Evolutionary conservation across 2,888 invertebrate genomes (phyloP).

Genomic region (Apantesis nais): DNA sequence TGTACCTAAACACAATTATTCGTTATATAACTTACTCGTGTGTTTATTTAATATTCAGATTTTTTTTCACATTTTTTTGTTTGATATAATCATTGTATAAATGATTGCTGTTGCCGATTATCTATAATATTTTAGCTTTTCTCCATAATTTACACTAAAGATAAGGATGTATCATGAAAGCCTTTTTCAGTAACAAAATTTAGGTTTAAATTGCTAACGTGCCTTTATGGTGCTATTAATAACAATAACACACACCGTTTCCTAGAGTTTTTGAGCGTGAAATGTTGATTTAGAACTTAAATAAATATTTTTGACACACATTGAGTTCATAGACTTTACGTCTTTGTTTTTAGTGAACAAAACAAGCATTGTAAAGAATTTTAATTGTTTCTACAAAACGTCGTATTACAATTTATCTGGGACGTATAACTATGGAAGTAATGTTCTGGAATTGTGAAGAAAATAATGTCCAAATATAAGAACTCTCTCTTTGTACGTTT

Average conservation of each 20-base stretch:
- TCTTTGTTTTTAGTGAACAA: constrained; percentile 45
- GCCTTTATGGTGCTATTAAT: constrained; percentile 11
- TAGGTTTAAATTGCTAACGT: constrained; percentile 9
- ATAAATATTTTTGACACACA: constrained; percentile 46
- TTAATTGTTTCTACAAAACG: constrained; percentile 42
- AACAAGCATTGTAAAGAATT: constrained; percentile 44
- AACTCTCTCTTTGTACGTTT: constrained; percentile 35
- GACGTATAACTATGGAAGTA: constrained; percentile 33
- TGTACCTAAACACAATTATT: not conserved
- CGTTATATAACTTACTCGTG: not conserved
- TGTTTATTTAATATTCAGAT: not conserved
- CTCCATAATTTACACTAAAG: not conserved
- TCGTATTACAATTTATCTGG: constrained; percentile 37
- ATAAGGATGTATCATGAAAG: constrained; percentile 10
- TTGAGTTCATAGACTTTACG: constrained; percentile 43
- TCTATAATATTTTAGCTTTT: not conserved
- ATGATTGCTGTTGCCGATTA: not conserved
- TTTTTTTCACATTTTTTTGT: not conserved
- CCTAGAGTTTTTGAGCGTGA: constrained; percentile 16
- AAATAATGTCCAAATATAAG: constrained; percentile 39
- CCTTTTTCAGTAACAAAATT: constrained; percentile 7
- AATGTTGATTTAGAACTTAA: constrained; percentile 41
- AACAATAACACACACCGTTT: constrained; percentile 6
- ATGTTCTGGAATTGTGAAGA: constrained; percentile 50
- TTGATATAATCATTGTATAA: not conserved